These are phyloP conservation scores for Antedon mediterranea DNA, from an alignment of 53 echinoderm and acorn worm genomes.

Conservation along the genomic window DNA sequence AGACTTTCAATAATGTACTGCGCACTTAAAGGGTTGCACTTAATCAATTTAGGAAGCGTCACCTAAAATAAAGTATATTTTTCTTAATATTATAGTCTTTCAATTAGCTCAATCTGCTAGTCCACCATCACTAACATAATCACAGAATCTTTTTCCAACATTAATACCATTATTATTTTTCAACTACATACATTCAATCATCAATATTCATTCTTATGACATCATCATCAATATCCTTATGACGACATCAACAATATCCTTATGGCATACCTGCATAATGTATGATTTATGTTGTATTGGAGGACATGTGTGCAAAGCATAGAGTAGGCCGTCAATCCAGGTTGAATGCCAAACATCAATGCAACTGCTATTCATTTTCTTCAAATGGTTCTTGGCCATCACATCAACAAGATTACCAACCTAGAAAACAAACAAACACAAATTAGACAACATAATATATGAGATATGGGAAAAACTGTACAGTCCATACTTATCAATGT, in stretches of 20 bases:
- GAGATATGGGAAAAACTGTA: no score
- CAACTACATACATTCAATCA: no score
- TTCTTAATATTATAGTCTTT: no score
- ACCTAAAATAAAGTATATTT: constrained; percentile 37
- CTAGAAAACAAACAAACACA: not conserved
- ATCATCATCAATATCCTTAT: no score
- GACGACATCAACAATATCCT: no score
- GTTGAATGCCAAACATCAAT: not conserved
- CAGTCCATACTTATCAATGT: no score
- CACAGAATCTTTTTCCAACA: no score
- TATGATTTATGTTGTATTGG: not conserved
- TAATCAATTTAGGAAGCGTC: constrained; percentile 54
- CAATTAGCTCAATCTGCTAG: no score
- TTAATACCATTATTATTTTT: no score
- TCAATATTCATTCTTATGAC: no score
- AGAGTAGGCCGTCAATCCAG: not conserved
- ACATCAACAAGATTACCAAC: not conserved
- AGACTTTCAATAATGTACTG: constrained; percentile 44
- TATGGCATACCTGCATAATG: not conserved
- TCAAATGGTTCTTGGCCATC: not conserved
- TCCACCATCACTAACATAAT: no score
- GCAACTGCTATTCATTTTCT: not conserved
- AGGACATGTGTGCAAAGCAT: not conserved
- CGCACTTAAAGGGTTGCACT: constrained; percentile 49
- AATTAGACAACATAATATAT: no score